Base-by-base conservation (phyloP, 2,888 invertebrate genomes). In the Rapana venosa region DNA sequence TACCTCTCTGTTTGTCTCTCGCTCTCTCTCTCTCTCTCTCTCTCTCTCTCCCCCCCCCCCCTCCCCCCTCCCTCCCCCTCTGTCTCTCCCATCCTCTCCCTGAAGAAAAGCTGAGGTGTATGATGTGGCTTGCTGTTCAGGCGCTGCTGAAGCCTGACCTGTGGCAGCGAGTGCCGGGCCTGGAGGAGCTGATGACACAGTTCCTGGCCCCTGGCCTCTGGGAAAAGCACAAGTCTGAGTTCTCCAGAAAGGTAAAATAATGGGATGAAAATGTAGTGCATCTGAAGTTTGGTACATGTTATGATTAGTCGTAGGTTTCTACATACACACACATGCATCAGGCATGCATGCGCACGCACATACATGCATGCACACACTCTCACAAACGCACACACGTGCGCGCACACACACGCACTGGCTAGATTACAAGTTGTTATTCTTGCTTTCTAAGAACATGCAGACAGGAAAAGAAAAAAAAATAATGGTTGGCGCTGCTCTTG, bases 191-290 rank as follows among this genome's bases (percentile, higher is more conserved):
- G 91, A 95, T 98, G 20, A 92, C 94, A 85, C 96, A 97, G 36
- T 98, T 98, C 95, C 96, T 98, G 47, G 97, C 98, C 93, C 97
- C 97, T 90, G 97, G 97, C 4, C 97, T 97, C 90, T 97, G 97
- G 95, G 97, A 97, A 94, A 97, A 97, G 93, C 97, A 97, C 91
- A 96, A 96, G 92, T 96, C 96, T 91, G 95, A 96, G 56, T 93
- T 96, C 32, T 95, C 96, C 6, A 94, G 95, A 93, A 96, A 96
- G 94, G 96, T 96, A 92, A 90, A 92, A 47, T 2, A 8, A 47
- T 2, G 8, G 47, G 47, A 8, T 5, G 47, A 8, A 47, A 47
- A 47, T 8, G 8, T 47, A 8, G 2, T 47, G 47, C 4, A 47
- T 8, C 8, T 47, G 47, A 47, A 47, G 47, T 47, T 47, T 47